Percentiles rank a stretch among this genome's conserved stretches.
phyloP scores from a whole-genome alignment of 1,140 invertebrate species.

The Macrobrachium nipponense region DNA sequence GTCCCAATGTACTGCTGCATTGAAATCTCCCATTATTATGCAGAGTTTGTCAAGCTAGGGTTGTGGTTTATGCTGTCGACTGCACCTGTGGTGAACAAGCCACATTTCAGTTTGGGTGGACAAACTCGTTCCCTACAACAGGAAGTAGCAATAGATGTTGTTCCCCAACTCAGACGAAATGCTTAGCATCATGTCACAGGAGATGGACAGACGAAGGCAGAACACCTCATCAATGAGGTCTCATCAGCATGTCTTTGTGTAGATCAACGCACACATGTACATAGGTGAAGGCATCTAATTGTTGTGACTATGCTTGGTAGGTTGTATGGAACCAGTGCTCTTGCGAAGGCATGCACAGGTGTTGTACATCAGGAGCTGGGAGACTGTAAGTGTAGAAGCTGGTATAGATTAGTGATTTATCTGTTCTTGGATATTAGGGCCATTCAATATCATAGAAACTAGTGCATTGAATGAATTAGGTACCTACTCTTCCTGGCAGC shows the following conservation, averaged over 20 bases:
- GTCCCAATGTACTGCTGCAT: too few relatives aligned
- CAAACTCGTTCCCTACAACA: background rate
- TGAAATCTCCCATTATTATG: too few relatives aligned
- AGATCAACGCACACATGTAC: too few relatives aligned
- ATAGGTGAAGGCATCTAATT: background rate
- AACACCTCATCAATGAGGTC: background rate
- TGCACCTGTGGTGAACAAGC: background rate
- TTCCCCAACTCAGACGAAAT: background rate
- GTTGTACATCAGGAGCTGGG: slow-evolving; percentile 16
- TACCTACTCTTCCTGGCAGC: background rate
- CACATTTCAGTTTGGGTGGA: background rate
- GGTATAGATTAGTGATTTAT: too few relatives aligned
- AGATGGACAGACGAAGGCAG: background rate
- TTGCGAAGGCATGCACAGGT: background rate
- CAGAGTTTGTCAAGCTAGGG: too few relatives aligned
- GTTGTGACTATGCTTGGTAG: background rate
- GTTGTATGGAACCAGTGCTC: background rate
- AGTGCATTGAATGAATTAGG: background rate
- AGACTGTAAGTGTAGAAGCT: too few relatives aligned
- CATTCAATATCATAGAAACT: background rate
- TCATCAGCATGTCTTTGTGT: background rate
- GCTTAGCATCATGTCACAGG: background rate
- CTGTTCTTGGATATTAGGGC: background rate
- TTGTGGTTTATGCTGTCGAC: background rate
- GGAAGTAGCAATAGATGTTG: background rate